These are phyloP conservation scores for Hyperoplus lanceolatus DNA, from an alignment of 2,797 vertebrate genomes.

Conservation along the genomic window DNA sequence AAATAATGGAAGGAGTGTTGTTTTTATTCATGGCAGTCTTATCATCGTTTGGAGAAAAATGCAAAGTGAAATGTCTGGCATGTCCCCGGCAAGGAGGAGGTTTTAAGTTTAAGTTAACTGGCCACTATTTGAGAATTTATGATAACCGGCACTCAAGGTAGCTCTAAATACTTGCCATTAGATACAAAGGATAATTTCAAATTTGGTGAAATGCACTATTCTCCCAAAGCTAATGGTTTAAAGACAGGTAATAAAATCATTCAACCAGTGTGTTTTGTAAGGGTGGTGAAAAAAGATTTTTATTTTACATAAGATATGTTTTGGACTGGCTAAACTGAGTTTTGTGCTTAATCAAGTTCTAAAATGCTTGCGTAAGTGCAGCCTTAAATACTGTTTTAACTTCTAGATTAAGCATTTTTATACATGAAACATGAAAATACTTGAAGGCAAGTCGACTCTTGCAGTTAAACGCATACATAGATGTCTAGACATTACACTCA, in stretches of 20 bases:
- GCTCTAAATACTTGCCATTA: neutral
- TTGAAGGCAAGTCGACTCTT: slow-evolving; percentile 18
- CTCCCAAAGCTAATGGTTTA: neutral
- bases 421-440: slow-evolving; percentile 40
- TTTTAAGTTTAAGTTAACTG: neutral
- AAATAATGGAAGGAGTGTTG: too few species aligned
- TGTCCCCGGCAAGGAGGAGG: too few species aligned
- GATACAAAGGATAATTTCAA: neutral
- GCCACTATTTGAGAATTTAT: neutral
- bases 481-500: slow-evolving; percentile 30
- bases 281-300: neutral
- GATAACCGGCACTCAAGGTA: neutral
- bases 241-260: neutral
- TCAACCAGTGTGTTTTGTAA: neutral
- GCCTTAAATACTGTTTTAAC: slow-evolving; percentile 25
- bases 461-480: slow-evolving; percentile 41
- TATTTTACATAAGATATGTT: neutral
- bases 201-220: neutral
- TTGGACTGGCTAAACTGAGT: neutral
- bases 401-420: slow-evolving; percentile 23
- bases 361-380: slow-evolving; percentile 15
- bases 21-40: too few species aligned
- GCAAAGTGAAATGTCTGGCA: too few species aligned
- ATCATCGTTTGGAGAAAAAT: too few species aligned
- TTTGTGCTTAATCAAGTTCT: neutral